These are phyloP conservation scores for Cyclina sinensis DNA, from an alignment of 1,140 invertebrate genomes.

Conservation along the genomic window DNA sequence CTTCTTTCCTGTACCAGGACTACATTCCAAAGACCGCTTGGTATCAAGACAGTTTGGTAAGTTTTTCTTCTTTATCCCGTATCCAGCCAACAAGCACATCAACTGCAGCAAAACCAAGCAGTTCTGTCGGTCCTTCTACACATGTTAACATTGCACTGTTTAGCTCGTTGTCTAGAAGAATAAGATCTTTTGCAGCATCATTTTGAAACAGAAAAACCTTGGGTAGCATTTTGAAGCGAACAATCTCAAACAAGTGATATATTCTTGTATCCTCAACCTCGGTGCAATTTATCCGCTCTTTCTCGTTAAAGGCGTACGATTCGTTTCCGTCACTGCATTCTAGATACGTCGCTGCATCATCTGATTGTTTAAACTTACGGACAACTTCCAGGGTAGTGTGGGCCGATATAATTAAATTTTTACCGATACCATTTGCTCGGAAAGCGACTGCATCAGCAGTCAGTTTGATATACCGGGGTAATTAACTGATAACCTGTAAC, in stretches of 20 bases:
- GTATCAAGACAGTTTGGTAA: conserved; percentile 8
- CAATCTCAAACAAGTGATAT: background rate
- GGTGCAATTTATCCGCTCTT: background rate
- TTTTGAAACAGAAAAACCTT: background rate
- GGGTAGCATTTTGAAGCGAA: background rate
- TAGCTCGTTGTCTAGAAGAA: background rate
- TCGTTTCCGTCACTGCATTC: background rate
- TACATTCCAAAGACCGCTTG: background rate
- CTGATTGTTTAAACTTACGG: background rate
- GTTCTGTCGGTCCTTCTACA: background rate
- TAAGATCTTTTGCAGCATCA: background rate
- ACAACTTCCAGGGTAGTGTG: background rate
- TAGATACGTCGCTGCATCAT: background rate
- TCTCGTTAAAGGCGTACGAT: background rate
- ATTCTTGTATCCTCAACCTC: background rate
- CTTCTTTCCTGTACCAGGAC: background rate
- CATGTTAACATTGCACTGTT: background rate
- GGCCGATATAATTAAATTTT: background rate
- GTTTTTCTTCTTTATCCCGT: background rate
- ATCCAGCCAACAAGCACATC: conserved; percentile 1
- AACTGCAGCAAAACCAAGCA: background rate
- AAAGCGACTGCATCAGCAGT: background rate
- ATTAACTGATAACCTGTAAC: conserved; percentile 1
- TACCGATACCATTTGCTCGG: background rate
- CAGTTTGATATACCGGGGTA: background rate